Conservation (phyloP, 2,113 vertebrate species). For the Barbus barbus region DNA sequence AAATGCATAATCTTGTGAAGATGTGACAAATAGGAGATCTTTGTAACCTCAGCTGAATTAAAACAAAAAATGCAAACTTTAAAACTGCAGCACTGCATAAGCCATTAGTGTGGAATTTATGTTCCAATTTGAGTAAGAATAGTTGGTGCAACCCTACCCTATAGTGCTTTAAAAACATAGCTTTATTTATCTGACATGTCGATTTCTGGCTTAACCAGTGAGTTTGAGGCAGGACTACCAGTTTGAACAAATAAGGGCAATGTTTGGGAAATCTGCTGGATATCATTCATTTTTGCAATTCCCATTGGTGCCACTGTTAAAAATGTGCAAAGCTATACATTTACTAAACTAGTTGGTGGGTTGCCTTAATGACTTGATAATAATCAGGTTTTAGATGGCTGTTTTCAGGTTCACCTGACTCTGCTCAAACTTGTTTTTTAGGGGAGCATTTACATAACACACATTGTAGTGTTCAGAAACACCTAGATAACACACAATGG, state of each 20-base stretch:
- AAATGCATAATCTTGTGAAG: no score
- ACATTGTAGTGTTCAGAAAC: not conserved
- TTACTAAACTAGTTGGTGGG: not conserved
- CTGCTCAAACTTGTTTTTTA: not conserved
- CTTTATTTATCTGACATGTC: not conserved
- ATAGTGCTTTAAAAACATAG: not conserved
- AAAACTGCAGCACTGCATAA: no score
- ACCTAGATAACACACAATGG: not conserved
- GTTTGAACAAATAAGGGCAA: not conserved
- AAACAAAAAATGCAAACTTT: no score
- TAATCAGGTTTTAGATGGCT: no score
- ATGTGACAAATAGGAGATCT: no score
- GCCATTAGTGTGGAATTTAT: no score
- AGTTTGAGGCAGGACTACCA: not conserved
- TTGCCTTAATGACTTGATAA: no score
- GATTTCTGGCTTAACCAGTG: not conserved
- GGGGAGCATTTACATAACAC: not conserved
- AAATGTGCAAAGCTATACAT: not conserved
- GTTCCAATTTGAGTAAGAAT: no score
- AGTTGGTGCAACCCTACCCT: no score
- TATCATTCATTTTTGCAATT: not conserved
- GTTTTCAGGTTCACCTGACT: not conserved
- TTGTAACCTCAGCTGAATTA: no score
- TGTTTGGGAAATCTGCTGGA: not conserved
- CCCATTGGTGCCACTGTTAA: not conserved